Conservation (phyloP, 2,113 vertebrate genomes). For the Clupea harengus region DNA sequence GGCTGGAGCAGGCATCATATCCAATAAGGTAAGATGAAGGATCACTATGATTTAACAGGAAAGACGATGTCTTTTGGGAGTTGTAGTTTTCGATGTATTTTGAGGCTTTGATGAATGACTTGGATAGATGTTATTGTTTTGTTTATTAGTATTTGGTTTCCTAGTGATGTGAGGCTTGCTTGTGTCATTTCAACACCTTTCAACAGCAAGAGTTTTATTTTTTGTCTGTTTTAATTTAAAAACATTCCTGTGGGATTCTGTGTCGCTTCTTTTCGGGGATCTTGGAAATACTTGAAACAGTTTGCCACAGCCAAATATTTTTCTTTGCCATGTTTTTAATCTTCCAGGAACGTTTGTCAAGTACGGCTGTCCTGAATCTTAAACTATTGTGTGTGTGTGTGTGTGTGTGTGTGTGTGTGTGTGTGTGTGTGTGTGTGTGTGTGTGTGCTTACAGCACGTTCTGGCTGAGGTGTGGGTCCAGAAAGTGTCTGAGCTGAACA, state of each 20-base stretch:
- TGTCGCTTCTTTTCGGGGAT: background rate
- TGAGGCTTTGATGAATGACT: background rate
- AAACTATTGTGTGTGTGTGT: background rate
- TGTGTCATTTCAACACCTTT: no score
- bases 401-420: constrained; percentile 21
- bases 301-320: background rate
- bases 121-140: background rate
- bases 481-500: constrained; percentile 93
- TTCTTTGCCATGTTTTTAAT: background rate
- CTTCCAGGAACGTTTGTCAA: background rate
- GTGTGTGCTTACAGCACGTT: constrained; percentile 76
- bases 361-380: background rate
- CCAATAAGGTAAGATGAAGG: constrained; percentile 79
- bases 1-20: constrained; percentile 85
- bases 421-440: constrained; percentile 46
- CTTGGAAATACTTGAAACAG: background rate
- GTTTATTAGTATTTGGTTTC: no score
- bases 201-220: no score
- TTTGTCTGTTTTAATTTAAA: background rate
- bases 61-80: background rate
- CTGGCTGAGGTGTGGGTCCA: constrained; percentile 95
- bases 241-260: background rate
- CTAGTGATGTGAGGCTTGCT: no score
- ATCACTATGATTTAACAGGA: background rate
- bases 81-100: background rate